These are phyloP conservation scores for Papilio glaucus DNA, from an alignment of 1,140 invertebrate genomes.

Conservation along the genomic window DNA sequence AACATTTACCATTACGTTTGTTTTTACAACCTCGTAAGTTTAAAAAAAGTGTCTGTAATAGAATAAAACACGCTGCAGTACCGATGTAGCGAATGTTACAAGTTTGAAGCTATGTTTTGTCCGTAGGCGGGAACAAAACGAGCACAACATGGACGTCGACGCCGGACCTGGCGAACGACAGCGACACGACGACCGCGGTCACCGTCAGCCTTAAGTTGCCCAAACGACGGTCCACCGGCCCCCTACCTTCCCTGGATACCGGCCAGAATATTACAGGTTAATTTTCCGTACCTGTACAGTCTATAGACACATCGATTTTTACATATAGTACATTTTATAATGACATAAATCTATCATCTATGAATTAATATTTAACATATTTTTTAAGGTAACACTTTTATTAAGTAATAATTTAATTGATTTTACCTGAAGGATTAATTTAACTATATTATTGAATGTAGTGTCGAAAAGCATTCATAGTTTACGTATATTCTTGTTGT, in stretches of 20 bases:
- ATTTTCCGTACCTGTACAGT: not conserved
- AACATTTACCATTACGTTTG: not conserved
- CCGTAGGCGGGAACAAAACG: constrained; percentile 72
- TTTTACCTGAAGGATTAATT: no score
- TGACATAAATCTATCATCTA: no score
- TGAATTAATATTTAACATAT: no score
- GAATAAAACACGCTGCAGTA: not conserved
- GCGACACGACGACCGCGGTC: constrained; percentile 83
- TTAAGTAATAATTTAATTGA: no score
- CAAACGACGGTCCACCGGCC: constrained; percentile 83
- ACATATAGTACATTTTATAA: no score
- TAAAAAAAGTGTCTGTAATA: not conserved
- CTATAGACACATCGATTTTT: no score
- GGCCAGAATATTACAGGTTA: constrained; percentile 71
- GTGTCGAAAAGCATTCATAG: no score
- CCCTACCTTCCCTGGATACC: constrained; percentile 79
- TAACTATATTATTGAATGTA: no score
- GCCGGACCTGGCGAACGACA: constrained; percentile 86
- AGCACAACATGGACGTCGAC: constrained; percentile 88
- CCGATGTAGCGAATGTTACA: constrained; percentile 1
- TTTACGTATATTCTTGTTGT: no score
- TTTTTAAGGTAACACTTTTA: no score
- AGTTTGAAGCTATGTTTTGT: constrained; percentile 17
- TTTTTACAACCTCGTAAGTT: not conserved
- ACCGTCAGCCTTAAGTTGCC: constrained; percentile 87